Percentiles rank a stretch among this genome's conserved stretches.
These are phyloP conservation scores for Nothoprocta pentlandii DNA, from an alignment of 2,113 vertebrate species.

Conservation along the genomic window DNA sequence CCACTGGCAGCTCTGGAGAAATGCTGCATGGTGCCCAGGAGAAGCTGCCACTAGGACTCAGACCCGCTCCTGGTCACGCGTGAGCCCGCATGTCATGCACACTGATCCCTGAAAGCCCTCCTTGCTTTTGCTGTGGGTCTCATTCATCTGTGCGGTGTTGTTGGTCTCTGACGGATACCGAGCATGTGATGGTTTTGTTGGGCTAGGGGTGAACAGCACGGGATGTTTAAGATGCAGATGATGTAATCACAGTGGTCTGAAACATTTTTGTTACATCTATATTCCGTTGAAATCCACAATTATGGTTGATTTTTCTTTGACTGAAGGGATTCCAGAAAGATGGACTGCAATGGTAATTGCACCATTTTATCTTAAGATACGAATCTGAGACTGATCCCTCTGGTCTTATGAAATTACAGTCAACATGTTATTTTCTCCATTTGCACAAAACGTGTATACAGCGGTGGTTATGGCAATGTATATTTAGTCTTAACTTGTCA, in stretches of 20 bases:
- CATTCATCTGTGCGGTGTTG: slow-evolving; percentile 13
- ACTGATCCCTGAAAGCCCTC: neutral
- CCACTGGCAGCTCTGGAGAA: neutral
- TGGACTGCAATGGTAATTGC: slow-evolving; percentile 68
- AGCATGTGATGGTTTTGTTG: neutral
- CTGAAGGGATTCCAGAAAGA: slow-evolving; percentile 81
- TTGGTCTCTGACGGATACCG: neutral
- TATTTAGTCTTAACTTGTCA: slow-evolving; percentile 66
- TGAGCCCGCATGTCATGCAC: neutral
- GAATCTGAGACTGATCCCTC: slow-evolving; percentile 69
- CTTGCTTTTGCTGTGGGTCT: slow-evolving; percentile 42
- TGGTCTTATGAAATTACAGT: slow-evolving; percentile 76
- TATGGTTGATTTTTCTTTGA: slow-evolving; percentile 74
- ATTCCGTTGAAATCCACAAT: slow-evolving; percentile 75
- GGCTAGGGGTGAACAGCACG: neutral
- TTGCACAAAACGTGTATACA: slow-evolving; percentile 67
- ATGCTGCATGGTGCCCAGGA: neutral
- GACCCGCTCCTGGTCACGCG: neutral
- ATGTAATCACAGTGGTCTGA: slow-evolving; percentile 74
- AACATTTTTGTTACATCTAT: slow-evolving; percentile 71
- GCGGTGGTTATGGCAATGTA: slow-evolving; percentile 15
- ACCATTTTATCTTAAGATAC: slow-evolving; percentile 73
- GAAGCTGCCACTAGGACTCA: neutral
- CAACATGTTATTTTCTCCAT: slow-evolving; percentile 75
- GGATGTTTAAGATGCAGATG: slow-evolving; percentile 60